Percentiles rank a stretch among this genome's conserved stretches.
phyloP scores from a whole-genome alignment of 2,113 vertebrate species.

The Cephalopholis sonnerati region DNA sequence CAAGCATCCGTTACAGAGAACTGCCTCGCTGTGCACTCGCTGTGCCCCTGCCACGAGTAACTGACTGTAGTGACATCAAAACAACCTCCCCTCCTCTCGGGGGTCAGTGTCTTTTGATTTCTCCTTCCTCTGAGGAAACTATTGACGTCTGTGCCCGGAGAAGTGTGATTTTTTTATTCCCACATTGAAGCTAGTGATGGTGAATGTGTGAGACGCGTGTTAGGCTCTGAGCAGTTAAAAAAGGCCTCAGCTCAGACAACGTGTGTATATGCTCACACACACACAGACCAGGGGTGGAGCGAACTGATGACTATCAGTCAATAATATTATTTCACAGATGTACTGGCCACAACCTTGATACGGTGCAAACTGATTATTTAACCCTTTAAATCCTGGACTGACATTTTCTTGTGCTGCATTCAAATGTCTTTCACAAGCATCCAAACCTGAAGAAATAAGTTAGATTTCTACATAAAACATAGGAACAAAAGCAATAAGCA shows the following conservation, averaged over 20 bases:
- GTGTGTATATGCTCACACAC: background rate
- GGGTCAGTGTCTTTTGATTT: constrained; percentile 1
- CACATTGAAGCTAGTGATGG: background rate
- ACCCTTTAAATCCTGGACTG: too few species aligned
- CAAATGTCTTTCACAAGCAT: too few species aligned
- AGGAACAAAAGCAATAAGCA: too few species aligned
- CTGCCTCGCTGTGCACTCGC: constrained; percentile 6
- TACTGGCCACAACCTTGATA: background rate
- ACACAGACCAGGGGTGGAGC: background rate
- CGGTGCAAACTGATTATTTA: background rate
- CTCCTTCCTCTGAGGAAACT: constrained; percentile 8
- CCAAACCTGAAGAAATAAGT: too few species aligned
- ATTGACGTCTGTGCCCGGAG: background rate
- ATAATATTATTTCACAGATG: constrained; percentile 10
- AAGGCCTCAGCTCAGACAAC: background rate
- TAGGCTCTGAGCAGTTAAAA: background rate
- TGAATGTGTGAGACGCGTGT: background rate
- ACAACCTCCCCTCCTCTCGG: constrained; percentile 1
- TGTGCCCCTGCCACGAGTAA: constrained; percentile 10
- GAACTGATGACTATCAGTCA: background rate
- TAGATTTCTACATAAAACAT: too few species aligned
- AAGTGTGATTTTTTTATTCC: constrained; percentile 21
- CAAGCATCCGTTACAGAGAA: constrained; percentile 29
- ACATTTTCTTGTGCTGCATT: too few species aligned
- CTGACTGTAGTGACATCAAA: constrained; percentile 41